Evolutionary conservation across 2,888 invertebrate genomes (phyloP).

Genomic region (Beris chalybata): DNA sequence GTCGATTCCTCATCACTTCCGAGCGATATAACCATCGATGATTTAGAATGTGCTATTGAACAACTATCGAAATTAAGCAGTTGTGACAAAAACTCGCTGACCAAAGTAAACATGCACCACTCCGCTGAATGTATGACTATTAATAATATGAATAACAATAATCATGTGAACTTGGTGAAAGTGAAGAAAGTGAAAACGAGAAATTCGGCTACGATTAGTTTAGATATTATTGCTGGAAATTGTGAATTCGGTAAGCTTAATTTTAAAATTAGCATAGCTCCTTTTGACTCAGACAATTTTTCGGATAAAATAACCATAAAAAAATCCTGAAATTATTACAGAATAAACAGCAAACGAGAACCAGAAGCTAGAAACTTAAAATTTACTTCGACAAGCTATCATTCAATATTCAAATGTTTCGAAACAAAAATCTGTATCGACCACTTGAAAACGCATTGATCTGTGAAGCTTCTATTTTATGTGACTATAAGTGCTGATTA

Average conservation of each 20-base stretch:
- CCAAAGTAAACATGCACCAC: slow-evolving; percentile 38
- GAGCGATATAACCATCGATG: slow-evolving; percentile 32
- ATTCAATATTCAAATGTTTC: too few species aligned
- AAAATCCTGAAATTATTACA: too few species aligned
- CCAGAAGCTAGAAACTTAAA: too few species aligned
- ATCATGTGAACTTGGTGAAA: slow-evolving; percentile 50
- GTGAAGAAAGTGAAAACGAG: slow-evolving; percentile 51
- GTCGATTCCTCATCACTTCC: slow-evolving; percentile 8
- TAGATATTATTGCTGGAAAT: slow-evolving; percentile 49
- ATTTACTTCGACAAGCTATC: too few species aligned
- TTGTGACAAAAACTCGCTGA: slow-evolving; percentile 42
- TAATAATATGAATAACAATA: slow-evolving; percentile 48
- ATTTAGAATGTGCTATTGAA: slow-evolving; percentile 36
- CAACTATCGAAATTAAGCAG: slow-evolving; percentile 39
- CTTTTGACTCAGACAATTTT: neutral
- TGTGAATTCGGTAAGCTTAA: slow-evolving; percentile 44
- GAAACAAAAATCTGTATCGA: neutral
- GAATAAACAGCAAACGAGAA: too few species aligned
- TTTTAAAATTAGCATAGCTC: neutral
- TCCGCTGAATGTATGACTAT: slow-evolving; percentile 43
- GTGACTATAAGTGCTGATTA: too few species aligned
- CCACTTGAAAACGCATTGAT: too few species aligned
- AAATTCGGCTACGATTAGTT: slow-evolving; percentile 55
- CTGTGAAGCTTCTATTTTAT: too few species aligned
- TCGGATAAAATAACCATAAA: too few species aligned